Base-by-base conservation (phyloP, 2,113 vertebrate species). In the Zeus faber region DNA sequence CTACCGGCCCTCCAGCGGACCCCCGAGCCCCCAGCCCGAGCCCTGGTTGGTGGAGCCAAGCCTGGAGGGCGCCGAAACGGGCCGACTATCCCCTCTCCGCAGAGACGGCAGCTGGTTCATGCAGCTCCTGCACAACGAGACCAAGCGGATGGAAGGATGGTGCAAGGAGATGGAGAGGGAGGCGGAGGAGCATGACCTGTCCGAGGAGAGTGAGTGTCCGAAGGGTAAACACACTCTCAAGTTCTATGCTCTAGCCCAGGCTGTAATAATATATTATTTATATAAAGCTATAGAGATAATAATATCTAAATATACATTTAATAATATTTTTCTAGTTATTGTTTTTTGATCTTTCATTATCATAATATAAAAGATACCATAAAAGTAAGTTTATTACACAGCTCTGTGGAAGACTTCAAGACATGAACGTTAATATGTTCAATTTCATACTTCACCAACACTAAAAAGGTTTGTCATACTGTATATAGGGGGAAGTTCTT, bases 121-220 rank as follows among this genome's bases (percentile, higher is more conserved):
- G 94, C 95, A 98, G 83, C 87, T 98, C 57, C 91, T 99, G n/a
- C 96, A 96, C 76, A 91, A 91, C 0, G 95, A 99, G 82, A 96
- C 93, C 7, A 94, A 96, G 81, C 82, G 94, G 62, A 86, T 99
- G 92, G 97, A 98, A 79, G 92, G 92, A 51, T 98, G 96, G 96
- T 98, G 97, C 70, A 95, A 96, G 68, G 95, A 97, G 82, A 97
- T 98, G 95, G 97, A 99, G 80, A 83, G 91, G 33, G 96, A 99
- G 62, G 97, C 97, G 0, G 96, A 98, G 79, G 96, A 98, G 72
- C 93, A 98, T 5, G 95, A 98, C 67, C 89, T 99, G 69, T 86
- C 91, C 0, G 96, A 98, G 81, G 97, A 99, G 83, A 96, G 97
- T 98, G 90, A 96, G 97, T 86, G 50, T 67, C 52, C 64, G 11